A percentile compares a stretch with the other conserved stretches of the same genome.
These are phyloP conservation scores for Otis tarda DNA, from an alignment of 2,113 vertebrate genomes.

Conservation along the genomic window DNA sequence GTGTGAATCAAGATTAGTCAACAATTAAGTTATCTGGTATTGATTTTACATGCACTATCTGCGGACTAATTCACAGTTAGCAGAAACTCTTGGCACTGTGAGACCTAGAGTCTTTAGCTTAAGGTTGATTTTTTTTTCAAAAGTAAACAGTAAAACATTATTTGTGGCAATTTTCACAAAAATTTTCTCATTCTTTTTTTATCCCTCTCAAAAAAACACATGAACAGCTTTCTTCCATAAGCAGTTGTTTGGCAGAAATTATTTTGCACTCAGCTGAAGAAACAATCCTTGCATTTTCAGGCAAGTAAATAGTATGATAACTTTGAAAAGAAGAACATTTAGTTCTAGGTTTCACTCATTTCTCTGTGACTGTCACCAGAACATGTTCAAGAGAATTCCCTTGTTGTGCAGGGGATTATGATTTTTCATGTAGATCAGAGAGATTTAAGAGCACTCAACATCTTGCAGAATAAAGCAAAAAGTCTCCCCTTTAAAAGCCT, in stretches of 20 bases:
- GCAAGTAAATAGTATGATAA: background rate
- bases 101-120: background rate
- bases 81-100: background rate
- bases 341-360: background rate
- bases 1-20: background rate
- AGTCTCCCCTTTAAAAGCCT: background rate
- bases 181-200: background rate
- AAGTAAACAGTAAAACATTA: background rate
- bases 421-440: background rate
- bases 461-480: background rate
- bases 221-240: background rate
- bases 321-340: background rate
- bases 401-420: rapidly evolving
- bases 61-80: background rate
- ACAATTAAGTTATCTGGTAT: background rate
- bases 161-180: background rate
- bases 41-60: background rate
- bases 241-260: background rate
- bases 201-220: background rate
- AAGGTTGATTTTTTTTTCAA: background rate
- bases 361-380: background rate
- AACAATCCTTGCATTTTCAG: background rate
- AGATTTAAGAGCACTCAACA: background rate
- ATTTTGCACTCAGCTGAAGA: background rate
- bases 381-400: background rate